Evolutionary conservation across 2,888 invertebrate genomes (phyloP).

Genomic region (Dasypogon diadema): DNA sequence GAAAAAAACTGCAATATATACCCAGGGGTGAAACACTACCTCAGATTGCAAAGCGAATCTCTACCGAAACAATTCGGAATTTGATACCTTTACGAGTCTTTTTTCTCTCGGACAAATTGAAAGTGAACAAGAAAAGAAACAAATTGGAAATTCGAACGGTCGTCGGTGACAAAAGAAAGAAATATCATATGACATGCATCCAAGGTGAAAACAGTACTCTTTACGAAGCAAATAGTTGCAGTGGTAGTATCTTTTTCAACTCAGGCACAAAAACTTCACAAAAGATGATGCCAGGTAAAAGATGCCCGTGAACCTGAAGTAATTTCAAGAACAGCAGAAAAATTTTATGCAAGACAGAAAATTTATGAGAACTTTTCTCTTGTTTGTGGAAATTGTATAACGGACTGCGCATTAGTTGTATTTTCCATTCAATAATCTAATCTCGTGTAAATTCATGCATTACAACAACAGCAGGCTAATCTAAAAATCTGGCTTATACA

Average conservation of each 20-base stretch:
- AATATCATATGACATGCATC: background rate
- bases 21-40: background rate
- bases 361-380: too few species aligned
- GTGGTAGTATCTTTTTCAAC: background rate
- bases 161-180: background rate
- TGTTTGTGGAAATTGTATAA: too few species aligned
- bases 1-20: background rate
- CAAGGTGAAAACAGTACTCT: background rate
- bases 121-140: background rate
- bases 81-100: background rate
- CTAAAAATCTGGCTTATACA: too few species aligned
- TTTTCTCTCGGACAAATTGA: background rate
- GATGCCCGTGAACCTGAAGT: too few species aligned
- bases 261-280: background rate
- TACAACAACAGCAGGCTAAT: too few species aligned
- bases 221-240: background rate
- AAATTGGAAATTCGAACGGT: conserved; percentile 4
- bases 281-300: background rate
- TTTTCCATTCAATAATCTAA: too few species aligned
- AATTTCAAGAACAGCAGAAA: too few species aligned
- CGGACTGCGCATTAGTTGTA: too few species aligned
- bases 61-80: background rate
- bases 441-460: too few species aligned
- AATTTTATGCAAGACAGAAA: too few species aligned
- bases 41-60: background rate